Evolutionary conservation across 2,113 vertebrate genomes (phyloP).

Genomic region (Lepidothrix coronata): DNA sequence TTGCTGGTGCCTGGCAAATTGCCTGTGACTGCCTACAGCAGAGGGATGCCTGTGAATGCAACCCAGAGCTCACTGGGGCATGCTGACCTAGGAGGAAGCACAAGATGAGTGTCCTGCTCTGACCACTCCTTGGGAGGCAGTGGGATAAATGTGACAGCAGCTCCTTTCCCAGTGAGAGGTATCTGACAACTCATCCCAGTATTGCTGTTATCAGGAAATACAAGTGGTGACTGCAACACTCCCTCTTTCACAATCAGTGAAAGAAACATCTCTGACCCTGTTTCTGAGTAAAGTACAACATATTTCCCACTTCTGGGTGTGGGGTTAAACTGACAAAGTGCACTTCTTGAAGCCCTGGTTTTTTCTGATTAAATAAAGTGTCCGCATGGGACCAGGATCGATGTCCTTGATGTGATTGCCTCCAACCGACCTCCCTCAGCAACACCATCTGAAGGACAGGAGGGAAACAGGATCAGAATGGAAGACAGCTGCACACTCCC

Average conservation of each 20-base stretch:
- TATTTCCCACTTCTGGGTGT: neutral
- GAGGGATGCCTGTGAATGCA: neutral
- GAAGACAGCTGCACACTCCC: neutral
- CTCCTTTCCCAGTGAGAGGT: neutral
- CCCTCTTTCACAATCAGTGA: neutral
- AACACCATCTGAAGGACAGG: neutral
- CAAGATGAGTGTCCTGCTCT: neutral
- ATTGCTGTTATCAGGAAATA: conserved; percentile 8
- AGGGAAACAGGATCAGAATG: neutral
- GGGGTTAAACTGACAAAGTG: neutral
- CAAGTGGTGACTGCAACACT: neutral
- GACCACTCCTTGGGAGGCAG: accelerated
- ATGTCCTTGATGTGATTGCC: neutral
- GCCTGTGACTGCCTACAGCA: accelerated
- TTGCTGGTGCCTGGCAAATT: neutral
- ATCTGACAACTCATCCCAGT: neutral
- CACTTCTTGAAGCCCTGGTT: neutral
- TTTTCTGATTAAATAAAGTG: neutral
- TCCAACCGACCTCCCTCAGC: accelerated
- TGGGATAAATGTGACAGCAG: neutral
- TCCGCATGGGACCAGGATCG: accelerated
- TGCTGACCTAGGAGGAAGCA: neutral
- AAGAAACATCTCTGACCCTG: neutral
- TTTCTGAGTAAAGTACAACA: neutral
- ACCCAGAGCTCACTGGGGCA: neutral